Base-by-base conservation (phyloP, 2,888 invertebrate genomes). In the Cotesia congregata region DNA sequence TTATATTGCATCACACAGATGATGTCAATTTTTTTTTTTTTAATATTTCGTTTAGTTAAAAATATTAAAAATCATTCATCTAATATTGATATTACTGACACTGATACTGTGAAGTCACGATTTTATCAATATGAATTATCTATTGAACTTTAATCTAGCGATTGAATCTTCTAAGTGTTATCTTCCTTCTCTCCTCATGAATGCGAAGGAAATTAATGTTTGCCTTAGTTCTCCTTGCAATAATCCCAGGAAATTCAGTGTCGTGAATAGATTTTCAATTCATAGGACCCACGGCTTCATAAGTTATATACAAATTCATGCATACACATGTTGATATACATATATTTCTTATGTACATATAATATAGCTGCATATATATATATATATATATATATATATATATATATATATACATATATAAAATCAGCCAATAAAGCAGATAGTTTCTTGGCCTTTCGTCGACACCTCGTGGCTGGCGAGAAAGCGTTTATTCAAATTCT, bases 401-500 rank as follows among this genome's bases (percentile, higher is more conserved):
- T 5, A 12, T 17, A 72, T 65, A 67, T 15, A 73, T 30, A 20
- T 30, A 38, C 12, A 59, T 15, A 59, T 50, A 41, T 59, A 30
- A 65, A 50, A 65, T 73, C 67, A 41, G 50, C 67, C 59, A 38
- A 12, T 50, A 59, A 50, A 73, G 20, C 39, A 59, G n/a, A 9
- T 12, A 61, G 38, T 38, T 60, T 61, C 40, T 68, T 67, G 59
- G 67, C 67, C 67, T 60, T 12, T 67, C 59, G 39, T 68, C 67
- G 59, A 59, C 40, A 3, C 3, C 50, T 12, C 50, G 7, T 3
- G 12, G 50, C 7, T 50, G 12, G 12, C 7, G 9, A 50, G 50
- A 50, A 50, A 50, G 67, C 39, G 71, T 60, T 72, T 68, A 74
- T 77, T 77, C 69, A 77, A 77, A 77, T 73, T 77, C 67, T 74